Conservation (phyloP, 2,797 vertebrate genomes). For the Aulostomus chinensis region DNA sequence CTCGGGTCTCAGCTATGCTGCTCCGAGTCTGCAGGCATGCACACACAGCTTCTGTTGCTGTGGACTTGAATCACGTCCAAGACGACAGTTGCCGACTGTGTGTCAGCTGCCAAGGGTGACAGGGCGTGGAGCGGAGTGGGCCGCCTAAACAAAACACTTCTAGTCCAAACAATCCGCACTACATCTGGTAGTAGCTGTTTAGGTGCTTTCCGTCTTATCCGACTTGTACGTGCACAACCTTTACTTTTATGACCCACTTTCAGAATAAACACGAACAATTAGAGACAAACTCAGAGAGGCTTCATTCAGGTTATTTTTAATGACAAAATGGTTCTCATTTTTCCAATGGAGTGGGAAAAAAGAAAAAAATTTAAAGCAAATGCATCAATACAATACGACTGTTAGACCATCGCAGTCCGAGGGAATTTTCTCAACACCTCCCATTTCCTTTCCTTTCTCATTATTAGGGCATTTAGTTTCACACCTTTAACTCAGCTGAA, state of each 20-base stretch:
- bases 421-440: constrained; percentile 35
- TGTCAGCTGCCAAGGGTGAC: constrained; percentile 15
- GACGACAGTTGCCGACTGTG: not conserved
- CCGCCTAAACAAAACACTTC: constrained; percentile 1
- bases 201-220: not conserved
- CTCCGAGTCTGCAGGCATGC: not conserved
- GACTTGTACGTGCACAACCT: no score
- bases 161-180: no score
- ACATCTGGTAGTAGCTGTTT: not conserved
- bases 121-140: not conserved
- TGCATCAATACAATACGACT: constrained; percentile 53
- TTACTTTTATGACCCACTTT: no score
- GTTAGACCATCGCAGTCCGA: constrained; percentile 45
- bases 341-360: constrained; percentile 55
- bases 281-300: not conserved
- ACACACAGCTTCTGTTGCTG: constrained; percentile 3
- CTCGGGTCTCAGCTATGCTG: constrained; percentile 1
- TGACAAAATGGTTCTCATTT: constrained; percentile 68
- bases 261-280: no score
- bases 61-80: not conserved
- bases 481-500: constrained; percentile 13
- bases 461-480: constrained; percentile 19
- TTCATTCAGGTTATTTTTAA: constrained; percentile 74
- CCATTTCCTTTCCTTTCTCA: constrained; percentile 43
- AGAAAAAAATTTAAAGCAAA: constrained; percentile 58